These are phyloP conservation scores for Brachypalpus laphriformis DNA, from an alignment of 2,888 invertebrate genomes.

Conservation along the genomic window DNA sequence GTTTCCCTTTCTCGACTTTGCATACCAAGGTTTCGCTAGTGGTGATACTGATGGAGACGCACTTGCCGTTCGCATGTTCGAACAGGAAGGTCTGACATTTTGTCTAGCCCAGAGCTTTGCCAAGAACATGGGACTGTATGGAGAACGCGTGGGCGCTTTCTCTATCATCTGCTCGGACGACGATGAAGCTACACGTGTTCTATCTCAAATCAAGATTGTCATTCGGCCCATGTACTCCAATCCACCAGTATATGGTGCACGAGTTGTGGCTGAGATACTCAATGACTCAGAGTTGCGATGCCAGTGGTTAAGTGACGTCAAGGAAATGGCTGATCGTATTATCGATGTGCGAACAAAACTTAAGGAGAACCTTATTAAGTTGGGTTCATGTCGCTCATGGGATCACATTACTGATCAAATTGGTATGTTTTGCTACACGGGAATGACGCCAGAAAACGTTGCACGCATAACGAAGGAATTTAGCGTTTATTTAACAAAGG, in stretches of 20 bases:
- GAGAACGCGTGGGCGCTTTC: conserved; percentile 97
- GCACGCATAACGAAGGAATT: conserved; percentile 93
- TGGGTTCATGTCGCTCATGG: conserved; percentile 94
- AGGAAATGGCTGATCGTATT: conserved; percentile 98
- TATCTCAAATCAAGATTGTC: conserved; percentile 97
- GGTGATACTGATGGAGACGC: conserved; percentile 95
- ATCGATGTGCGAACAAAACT: conserved; percentile 93
- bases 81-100: conserved; percentile 94
- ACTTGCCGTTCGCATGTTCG: conserved; percentile 92
- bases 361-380: conserved; percentile 89
- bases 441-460: conserved; percentile 94
- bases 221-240: conserved; percentile 98
- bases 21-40: conserved; percentile 98
- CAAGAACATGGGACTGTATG: conserved; percentile 97
- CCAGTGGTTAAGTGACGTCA: conserved; percentile 95
- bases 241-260: conserved; percentile 96
- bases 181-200: conserved; percentile 91
- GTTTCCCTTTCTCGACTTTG: conserved; percentile 98
- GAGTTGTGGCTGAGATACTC: conserved; percentile 94
- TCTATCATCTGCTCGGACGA: conserved; percentile 89
- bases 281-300: conserved; percentile 87
- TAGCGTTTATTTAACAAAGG: conserved; percentile 97
- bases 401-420: conserved; percentile 98
- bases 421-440: conserved; percentile 99
- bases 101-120: conserved; percentile 97